A percentile compares a stretch with the other conserved stretches of the same genome.
phyloP scores from a whole-genome alignment of 2,888 invertebrate species.

The Tolmerus cingulatus region DNA sequence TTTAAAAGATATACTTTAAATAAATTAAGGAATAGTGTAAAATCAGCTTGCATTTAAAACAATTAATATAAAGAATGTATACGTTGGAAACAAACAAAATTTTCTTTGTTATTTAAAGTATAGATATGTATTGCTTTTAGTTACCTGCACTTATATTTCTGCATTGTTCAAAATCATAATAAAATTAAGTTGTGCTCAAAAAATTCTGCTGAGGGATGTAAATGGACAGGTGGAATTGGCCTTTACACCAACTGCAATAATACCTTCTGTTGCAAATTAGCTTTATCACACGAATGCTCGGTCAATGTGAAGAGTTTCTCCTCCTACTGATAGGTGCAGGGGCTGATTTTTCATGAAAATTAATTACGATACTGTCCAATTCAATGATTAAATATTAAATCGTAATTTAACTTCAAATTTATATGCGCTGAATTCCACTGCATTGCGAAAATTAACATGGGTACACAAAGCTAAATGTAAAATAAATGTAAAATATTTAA shows the following conservation, averaged over 20 bases:
- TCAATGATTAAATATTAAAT: conserved; percentile 18
- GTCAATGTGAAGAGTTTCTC: not conserved
- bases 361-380: not conserved
- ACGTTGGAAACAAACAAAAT: too few species aligned
- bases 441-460: not conserved
- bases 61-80: too few species aligned
- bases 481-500: not conserved
- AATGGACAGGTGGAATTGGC: not conserved
- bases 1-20: too few species aligned
- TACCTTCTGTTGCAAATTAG: not conserved
- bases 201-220: not conserved
- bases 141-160: not conserved
- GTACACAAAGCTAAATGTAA: not conserved
- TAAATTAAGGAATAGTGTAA: too few species aligned
- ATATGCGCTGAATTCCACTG: not conserved
- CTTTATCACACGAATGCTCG: not conserved
- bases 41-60: too few species aligned
- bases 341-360: not conserved
- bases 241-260: not conserved
- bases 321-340: not conserved
- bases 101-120: too few species aligned
- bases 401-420: conserved; percentile 7
- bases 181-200: not conserved
- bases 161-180: not conserved
- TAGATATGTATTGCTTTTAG: not conserved